Conservation (phyloP, 2,113 vertebrate genomes). For the Dinomys branickii region DNA sequence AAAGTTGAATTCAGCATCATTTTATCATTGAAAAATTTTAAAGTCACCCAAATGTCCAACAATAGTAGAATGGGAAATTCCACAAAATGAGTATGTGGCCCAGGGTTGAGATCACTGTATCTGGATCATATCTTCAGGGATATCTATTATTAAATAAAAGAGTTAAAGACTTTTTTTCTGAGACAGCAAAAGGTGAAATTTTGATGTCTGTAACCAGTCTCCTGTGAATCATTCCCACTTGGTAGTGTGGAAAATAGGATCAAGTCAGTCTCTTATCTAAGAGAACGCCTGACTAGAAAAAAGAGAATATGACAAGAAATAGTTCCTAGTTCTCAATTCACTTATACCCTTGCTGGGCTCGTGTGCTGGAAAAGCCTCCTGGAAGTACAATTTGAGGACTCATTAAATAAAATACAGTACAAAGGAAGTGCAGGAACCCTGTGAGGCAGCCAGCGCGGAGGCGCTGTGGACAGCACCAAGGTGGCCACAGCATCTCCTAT, state of each 20-base stretch:
- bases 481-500: conserved; percentile 51
- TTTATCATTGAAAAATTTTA: background rate
- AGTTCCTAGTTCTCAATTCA: background rate
- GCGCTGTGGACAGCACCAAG: background rate
- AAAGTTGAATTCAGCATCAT: background rate
- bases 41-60: background rate
- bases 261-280: conserved; percentile 49
- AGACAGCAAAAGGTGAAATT: background rate
- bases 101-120: background rate
- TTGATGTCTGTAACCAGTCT: background rate
- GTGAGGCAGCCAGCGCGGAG: background rate
- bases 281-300: conserved; percentile 67
- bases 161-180: background rate
- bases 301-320: background rate
- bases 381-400: background rate
- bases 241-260: background rate
- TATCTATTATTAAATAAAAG: background rate
- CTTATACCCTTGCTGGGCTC: background rate
- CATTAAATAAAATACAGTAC: background rate
- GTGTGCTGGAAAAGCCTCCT: background rate
- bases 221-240: background rate
- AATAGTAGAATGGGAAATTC: background rate
- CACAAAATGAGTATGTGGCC: background rate
- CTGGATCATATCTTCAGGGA: background rate
- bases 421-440: background rate